phyloP scores from a whole-genome alignment of 2,113 vertebrate genomes.

The Prolemur simus region DNA sequence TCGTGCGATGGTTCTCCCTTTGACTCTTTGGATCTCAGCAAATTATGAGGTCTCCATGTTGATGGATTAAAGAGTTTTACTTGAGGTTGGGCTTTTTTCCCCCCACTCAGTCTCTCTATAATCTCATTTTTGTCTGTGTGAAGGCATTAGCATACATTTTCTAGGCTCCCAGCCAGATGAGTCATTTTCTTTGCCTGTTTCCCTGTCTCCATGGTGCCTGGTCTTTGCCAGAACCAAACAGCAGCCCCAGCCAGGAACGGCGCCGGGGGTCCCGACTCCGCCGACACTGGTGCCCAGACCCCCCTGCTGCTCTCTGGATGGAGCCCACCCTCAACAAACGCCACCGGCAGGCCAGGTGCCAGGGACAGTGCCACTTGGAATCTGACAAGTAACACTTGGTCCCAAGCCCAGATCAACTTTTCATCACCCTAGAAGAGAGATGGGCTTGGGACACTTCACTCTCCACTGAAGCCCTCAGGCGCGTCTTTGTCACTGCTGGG shows the following conservation, averaged over 20 bases:
- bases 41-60: not conserved
- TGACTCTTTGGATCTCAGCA: not conserved
- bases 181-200: slow-evolving; percentile 44
- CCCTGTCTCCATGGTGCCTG: not conserved
- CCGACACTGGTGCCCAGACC: not conserved
- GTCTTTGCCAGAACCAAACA: slow-evolving; percentile 29
- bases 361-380: slow-evolving; percentile 36
- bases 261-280: not conserved
- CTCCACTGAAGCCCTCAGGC: not conserved
- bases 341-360: not conserved
- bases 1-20: not conserved
- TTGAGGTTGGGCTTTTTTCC: not conserved
- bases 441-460: not conserved
- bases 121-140: slow-evolving; percentile 55
- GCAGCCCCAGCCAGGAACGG: not conserved
- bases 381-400: slow-evolving; percentile 39
- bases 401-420: slow-evolving; percentile 43
- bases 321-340: not conserved
- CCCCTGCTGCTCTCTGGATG: not conserved
- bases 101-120: not conserved
- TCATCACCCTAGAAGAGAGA: slow-evolving; percentile 23
- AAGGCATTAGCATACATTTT: slow-evolving; percentile 21
- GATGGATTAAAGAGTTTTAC: not conserved
- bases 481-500: not conserved
- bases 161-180: slow-evolving; percentile 53